Evolutionary conservation across 2,797 vertebrate species (phyloP), one percentile per base, ranked within the genome.

Genomic region (Lithobates sylvaticus): DNA sequence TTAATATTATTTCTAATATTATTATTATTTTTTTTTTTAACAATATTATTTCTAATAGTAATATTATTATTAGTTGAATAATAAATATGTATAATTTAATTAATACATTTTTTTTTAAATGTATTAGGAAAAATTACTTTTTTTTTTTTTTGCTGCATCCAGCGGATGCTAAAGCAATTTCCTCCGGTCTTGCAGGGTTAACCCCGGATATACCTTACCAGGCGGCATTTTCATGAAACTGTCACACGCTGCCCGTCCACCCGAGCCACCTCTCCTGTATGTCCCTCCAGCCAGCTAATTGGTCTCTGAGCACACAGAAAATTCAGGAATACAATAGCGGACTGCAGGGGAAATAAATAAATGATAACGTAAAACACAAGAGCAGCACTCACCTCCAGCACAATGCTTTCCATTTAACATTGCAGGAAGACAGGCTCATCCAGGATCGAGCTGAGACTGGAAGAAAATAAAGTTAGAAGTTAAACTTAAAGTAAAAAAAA

Each of bases 341-440:
- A 87, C 85, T 87, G 85, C 69, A 81, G 85, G 80, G 81, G 34
- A 83, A 78, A 87, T 87, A 83, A 87, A 87, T 87, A 87, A 87
- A 87, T 87, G 80, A 87, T 87, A 68, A 18, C 23, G 65, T 74
- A 54, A 78, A 86, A 79, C 72, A 64, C 15, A 73, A 50, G 65
- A 34, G 85, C 80, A 68, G 26, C 23, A 7, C 76, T 87, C 81
- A 83, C 81, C 85, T 86, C 81, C 47, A 78, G 85, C 75, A 65
- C 76, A 73, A 27, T 42, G 29, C 29, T 50, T 78, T 27, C 72
- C 61, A 81, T 69, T 70, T 71, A 84, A 73, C 84, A 86, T n/a
- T 58, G 9, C 54, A 0, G 36, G 75, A 58, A 18, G 50, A 15
- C 16, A 18, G 13, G 50, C 50, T 54, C 50, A 54, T 16, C 50